These are phyloP conservation scores for Elaphurus davidianus DNA, from an alignment of 2,113 vertebrate genomes.

Conservation along the genomic window DNA sequence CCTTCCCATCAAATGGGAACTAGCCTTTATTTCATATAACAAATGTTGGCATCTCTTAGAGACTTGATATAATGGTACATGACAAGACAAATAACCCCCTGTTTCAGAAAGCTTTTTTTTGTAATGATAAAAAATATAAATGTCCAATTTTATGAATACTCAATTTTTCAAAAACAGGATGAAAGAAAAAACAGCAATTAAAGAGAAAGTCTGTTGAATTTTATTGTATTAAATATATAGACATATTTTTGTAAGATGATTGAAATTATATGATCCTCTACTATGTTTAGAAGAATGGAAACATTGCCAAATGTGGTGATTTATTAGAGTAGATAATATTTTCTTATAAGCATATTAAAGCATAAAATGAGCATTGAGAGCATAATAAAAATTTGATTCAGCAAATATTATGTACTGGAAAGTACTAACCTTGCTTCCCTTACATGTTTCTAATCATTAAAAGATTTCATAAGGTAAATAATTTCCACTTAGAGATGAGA, in stretches of 20 bases:
- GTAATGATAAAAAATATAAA: neutral
- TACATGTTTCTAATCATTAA: neutral
- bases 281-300: neutral
- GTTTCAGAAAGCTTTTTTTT: neutral
- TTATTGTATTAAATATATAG: neutral
- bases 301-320: neutral
- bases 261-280: neutral
- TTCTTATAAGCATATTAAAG: neutral
- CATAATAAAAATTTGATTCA: neutral
- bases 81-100: slow-evolving; percentile 35
- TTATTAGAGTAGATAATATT: neutral
- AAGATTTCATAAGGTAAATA: neutral
- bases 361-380: neutral
- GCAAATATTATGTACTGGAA: neutral
- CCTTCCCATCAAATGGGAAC: slow-evolving; percentile 35
- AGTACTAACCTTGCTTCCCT: neutral
- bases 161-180: neutral
- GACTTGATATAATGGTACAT: neutral
- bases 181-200: neutral
- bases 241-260: neutral
- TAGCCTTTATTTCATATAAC: slow-evolving; percentile 13
- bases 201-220: neutral
- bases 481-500: neutral
- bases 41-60: neutral
- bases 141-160: neutral